Evolutionary conservation across 2,113 vertebrate species (phyloP).

Genomic region (Edolisoma coerulescens): DNA sequence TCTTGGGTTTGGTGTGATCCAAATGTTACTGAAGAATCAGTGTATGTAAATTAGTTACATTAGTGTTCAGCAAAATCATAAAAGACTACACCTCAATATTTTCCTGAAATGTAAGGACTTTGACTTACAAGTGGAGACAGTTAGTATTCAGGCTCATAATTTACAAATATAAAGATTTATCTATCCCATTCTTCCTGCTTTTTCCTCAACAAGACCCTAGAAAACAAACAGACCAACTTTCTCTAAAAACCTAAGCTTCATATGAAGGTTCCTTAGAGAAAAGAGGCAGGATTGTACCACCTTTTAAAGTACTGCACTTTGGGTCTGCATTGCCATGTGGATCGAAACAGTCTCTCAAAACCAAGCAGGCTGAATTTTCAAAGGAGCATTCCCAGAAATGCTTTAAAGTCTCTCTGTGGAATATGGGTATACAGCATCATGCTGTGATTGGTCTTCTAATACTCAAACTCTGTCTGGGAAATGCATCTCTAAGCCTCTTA

Average conservation of each 20-base stretch:
- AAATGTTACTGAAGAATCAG: background rate
- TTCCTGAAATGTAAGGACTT: background rate
- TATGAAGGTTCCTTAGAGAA: background rate
- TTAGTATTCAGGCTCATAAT: background rate
- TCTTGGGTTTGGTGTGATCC: background rate
- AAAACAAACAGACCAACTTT: background rate
- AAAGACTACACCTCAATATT: background rate
- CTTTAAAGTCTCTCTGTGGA: background rate
- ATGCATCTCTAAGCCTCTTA: background rate
- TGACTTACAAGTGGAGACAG: background rate
- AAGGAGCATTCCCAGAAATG: background rate
- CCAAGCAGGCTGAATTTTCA: background rate
- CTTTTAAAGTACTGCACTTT: background rate
- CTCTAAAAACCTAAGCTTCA: background rate
- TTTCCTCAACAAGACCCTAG: background rate
- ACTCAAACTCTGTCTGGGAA: background rate
- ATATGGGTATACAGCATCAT: background rate
- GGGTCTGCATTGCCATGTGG: fast-evolving
- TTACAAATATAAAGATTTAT: background rate
- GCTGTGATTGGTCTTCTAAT: background rate
- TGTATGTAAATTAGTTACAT: background rate
- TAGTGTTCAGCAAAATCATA: background rate
- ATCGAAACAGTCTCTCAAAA: background rate
- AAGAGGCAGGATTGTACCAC: background rate
- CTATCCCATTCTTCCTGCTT: background rate